Conservation (phyloP, 2,797 vertebrate genomes). For the Aratinga solstitialis region DNA sequence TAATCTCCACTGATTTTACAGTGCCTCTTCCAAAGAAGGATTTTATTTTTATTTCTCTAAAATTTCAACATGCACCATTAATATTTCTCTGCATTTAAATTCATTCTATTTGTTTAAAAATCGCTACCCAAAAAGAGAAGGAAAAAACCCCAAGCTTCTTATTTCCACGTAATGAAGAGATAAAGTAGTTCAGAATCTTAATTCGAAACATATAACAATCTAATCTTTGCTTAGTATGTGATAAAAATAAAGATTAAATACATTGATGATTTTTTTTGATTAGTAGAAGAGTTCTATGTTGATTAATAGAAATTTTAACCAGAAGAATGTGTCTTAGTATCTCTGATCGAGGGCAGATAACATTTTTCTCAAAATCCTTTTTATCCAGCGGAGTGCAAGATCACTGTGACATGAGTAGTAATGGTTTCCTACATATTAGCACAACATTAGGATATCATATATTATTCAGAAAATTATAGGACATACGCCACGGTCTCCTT, state of each 20-base stretch:
- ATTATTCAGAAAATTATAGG: not conserved
- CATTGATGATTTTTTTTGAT: not conserved
- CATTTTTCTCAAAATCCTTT: not conserved
- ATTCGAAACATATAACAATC: not conserved
- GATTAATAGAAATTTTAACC: not conserved
- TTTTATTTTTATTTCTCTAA: not conserved
- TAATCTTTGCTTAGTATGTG: not conserved
- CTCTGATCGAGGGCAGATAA: not conserved
- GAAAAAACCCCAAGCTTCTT: not conserved
- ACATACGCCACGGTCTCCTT: not conserved
- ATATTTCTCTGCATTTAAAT: not conserved
- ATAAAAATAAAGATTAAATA: not conserved
- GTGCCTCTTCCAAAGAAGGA: not conserved
- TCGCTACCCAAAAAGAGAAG: not conserved
- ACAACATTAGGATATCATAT: not conserved
- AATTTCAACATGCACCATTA: not conserved
- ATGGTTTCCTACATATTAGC: not conserved
- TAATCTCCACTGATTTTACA: constrained; percentile 3
- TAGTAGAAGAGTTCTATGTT: not conserved
- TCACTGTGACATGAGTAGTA: not conserved
- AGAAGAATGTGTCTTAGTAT: not conserved
- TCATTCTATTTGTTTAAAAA: not conserved
- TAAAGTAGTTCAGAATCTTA: not conserved
- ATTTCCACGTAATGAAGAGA: not conserved
- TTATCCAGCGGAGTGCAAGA: not conserved